Base-by-base conservation (phyloP, 2,797 vertebrate species). In the Microhierax caerulescens region DNA sequence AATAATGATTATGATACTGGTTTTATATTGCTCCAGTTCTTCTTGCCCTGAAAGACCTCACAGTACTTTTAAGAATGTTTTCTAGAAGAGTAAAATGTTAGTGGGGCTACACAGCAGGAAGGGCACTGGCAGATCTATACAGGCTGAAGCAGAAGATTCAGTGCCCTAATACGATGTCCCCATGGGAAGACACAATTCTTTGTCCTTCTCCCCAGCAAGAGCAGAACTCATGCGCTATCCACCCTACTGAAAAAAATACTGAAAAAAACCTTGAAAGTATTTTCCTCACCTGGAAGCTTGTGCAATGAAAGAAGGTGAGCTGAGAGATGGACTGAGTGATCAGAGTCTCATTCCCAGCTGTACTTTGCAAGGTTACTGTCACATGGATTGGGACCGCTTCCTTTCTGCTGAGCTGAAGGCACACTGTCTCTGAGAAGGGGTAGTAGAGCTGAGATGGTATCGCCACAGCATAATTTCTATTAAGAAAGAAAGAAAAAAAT, bases 361-460 rank as follows among this genome's bases (percentile, higher is more conserved):
- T 84, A 82, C 85, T 97, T 69, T 96, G 91, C 90, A 96, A 78
- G 23, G 76, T 94, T 69, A 96, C 93, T 0, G 36, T 86, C 79
- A 86, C 89, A 2, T 39, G 79, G 54, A 85, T 65, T 0, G 50
- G 82, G 30, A 59, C 28, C 30, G 57, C 76, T 86, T 94, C 20
- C 36, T 88, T 59, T 63, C 88, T 75, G 73, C 87, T 96, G 82
- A 96, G 64, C 50, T 97, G 96, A 24, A 97, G 94, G 87, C 96
- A 97, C 37, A 59, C 85, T 37, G 85, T 97, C 82, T 97, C 95
- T 81, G 88, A 95, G 69, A 79, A 95, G 43, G 94, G 94, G 47
- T 94, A 54, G 69, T 91, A 94, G 61, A 97, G 94, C 61, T 95
- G 95, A 56, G 95, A 94, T 67, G 96, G 96, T 56, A 96, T 78